Base-by-base conservation (phyloP, 2,888 invertebrate genomes). In the Heliconius ismenius region DNA sequence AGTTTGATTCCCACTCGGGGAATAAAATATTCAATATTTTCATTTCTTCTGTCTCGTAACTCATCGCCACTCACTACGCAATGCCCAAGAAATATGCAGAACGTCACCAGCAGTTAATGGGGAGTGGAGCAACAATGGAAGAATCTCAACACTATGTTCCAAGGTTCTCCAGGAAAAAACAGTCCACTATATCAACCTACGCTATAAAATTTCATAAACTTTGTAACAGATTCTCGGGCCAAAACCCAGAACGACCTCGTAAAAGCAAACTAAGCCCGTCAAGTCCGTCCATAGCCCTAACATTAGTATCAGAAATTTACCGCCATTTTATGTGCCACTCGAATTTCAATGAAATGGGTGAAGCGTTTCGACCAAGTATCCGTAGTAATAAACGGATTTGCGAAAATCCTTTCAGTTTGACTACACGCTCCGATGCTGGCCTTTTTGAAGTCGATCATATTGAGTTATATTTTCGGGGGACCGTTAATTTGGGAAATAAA, bases 271-370 rank as follows among this genome's bases (percentile, higher is more conserved):
- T 86, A 86, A 89, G 86, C 85, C 76, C 87, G 82, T 83, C 85
- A 86, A 83, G 83, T 82, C 82, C 84, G 83, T 83, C 83, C 83
- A 82, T 81, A 82, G 84, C 83, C 85, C 84, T 79, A 77, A 87
- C 88, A 89, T 89, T 90, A 90, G 90, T 85, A 83, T 82, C 84
- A 85, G 84, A 87, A 90, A 90, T 90, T 90, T 89, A 90, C 88
- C 85, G 81, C 84, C 86, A 83, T 86, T 90, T 91, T 90, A 90
- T 86, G 85, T 86, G 86, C 82, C 83, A 86, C 88, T 91, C 88
- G 90, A 90, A 89, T 91, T 89, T 89, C 90, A 90, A 89, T 90
- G 89, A 86, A 84, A 87, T 84, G 83, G 84, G 81, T 76, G 81
- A 76, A 81, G 70, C 78, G 73, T 81, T 81, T 72, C 78, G 78